Evolutionary conservation across 1,140 invertebrate species (phyloP), one percentile per base, ranked within the genome.

Genomic region (Drosophila ambigua): DNA sequence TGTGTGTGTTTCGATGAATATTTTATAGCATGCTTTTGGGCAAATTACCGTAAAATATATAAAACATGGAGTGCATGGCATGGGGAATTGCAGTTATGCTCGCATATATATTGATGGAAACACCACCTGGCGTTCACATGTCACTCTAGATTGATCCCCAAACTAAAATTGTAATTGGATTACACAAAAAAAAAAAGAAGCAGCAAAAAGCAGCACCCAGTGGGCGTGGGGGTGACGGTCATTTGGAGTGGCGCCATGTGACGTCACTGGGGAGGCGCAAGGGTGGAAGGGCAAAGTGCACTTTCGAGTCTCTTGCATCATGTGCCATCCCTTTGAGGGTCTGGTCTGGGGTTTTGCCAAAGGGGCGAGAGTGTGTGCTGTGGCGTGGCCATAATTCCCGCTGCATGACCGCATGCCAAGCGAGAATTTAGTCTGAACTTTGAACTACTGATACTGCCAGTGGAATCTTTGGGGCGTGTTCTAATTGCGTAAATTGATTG

Each of bases 1-100:
- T 16, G 16, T 48, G 43, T 43, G 31, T 57, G 28, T 23, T 48
- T 50, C 72, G 41, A 74, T 85, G 82, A 87, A 85, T 85, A 85
- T 81, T 87, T 85, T 66, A 85, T 76, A 66, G 82, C 74, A 57
- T 74, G 81, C 81, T 85, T 85, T 87, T 81, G 78, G 77, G 78
- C 65, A 75, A 87, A 82, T 87, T 85, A 62, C 62, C 59, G 65
- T 52, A 63, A 54, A 59, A 87, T 85, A 85, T 78, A 85, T 87
- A 82, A 81, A 76, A 80, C 62, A 74, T 64, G 31, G 20, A 43
- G 60, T 51, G 16, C 7, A 45, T 35, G 24, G 41, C 16, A 20
- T 35, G 15, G n/a, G 6, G n/a, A 13, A 53, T 13, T 31, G n/a
- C 51, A 35, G 16, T 57, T 45, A 57, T 57, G 53, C 20, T 15